phyloP scores from a whole-genome alignment of 1,140 invertebrate genomes.

The Dreissena polymorpha region DNA sequence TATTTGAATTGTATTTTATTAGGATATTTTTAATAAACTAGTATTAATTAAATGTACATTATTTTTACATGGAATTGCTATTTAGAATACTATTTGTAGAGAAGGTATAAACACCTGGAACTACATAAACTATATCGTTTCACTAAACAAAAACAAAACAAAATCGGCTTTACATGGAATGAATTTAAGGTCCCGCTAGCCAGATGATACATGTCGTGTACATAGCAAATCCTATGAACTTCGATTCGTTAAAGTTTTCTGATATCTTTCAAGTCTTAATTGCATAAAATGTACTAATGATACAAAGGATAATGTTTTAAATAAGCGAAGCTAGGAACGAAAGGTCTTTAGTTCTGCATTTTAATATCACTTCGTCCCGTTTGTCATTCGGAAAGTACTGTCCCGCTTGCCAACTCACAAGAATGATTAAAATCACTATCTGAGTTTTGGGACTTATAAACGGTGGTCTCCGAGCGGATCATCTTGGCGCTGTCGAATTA shows the following conservation, averaged over 20 bases:
- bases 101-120: no score
- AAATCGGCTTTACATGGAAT: neutral
- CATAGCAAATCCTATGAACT: constrained; percentile 97
- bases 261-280: constrained; percentile 94
- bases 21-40: no score
- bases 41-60: no score
- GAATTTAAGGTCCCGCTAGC: constrained; percentile 82
- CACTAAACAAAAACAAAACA: no score
- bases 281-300: constrained; percentile 88
- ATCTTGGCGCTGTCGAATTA: constrained; percentile 89
- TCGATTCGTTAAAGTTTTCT: constrained; percentile 97
- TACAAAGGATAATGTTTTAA: constrained; percentile 88
- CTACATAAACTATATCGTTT: no score
- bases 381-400: constrained; percentile 81
- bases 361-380: constrained; percentile 81
- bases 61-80: no score
- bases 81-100: no score
- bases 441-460: constrained; percentile 90
- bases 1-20: no score
- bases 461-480: constrained; percentile 91
- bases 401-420: constrained; percentile 83
- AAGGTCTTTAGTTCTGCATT: constrained; percentile 86
- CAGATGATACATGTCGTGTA: constrained; percentile 93
- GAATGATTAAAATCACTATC: constrained; percentile 90
- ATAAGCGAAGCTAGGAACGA: constrained; percentile 87